Conservation (phyloP, 2,113 vertebrate species). For the Kryptolebias marmoratus region DNA sequence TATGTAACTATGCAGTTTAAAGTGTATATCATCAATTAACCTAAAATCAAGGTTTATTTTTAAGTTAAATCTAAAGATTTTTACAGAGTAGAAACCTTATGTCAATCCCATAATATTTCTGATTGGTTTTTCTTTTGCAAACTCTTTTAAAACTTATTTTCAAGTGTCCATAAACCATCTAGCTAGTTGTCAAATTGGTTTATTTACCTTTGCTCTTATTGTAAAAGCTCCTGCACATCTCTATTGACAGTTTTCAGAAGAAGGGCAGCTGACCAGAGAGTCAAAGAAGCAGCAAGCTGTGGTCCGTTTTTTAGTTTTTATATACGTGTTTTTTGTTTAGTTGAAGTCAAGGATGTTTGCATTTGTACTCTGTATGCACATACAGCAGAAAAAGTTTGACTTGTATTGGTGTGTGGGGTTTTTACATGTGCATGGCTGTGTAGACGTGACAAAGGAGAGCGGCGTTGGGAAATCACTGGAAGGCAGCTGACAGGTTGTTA, state of each 20-base stretch:
- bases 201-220: slow-evolving; percentile 35
- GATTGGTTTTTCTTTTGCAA: neutral
- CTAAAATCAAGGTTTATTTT: neutral
- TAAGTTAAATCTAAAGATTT: neutral
- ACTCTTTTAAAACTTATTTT: neutral
- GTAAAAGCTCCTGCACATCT: slow-evolving; percentile 21
- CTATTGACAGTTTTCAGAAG: slow-evolving; percentile 2
- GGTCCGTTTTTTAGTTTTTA: slow-evolving; percentile 13
- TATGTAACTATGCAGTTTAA: neutral
- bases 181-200: slow-evolving; percentile 3
- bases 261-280: slow-evolving; percentile 2
- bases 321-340: slow-evolving; percentile 1
- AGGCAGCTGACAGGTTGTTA: slow-evolving; percentile 48
- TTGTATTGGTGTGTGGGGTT: neutral
- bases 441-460: neutral
- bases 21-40: no score
- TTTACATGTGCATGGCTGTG: neutral
- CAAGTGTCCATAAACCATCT: neutral
- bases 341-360: slow-evolving; percentile 8
- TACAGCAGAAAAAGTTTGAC: neutral
- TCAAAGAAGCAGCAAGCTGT: slow-evolving; percentile 10
- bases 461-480: slow-evolving; percentile 33
- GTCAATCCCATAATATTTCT: neutral
- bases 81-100: neutral
- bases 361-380: neutral